Base-by-base conservation (phyloP, 2,888 invertebrate genomes). In the Drosophila picticornis region DNA sequence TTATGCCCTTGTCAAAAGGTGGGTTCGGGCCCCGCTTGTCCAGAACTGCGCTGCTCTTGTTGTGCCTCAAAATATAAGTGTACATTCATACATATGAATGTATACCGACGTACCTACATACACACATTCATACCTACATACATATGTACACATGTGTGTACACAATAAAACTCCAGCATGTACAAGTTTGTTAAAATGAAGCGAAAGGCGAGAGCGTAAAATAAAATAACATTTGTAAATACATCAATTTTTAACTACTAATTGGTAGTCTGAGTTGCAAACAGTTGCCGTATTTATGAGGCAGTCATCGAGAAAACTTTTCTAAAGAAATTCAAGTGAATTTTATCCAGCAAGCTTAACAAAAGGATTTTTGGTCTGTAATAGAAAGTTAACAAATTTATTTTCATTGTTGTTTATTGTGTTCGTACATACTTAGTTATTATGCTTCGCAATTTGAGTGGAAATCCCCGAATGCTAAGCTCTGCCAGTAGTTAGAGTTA, bases 1-100 rank as follows among this genome's bases (percentile, higher is more conserved):
- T 86, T 86, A 90, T 86, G 90, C 90, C 86, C 85, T 83, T 86
- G 85, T 90, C 85, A 86, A 90, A 90, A 90, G 88, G 85, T 83
- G 85, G 88, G 78, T 60, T 71, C 38, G 61, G 51, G 70, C 71
- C 50, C 55, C 57, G 55, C 29, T 56, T 72, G 68, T 67, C 75
- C 75, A 68, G 59, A 62, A 58, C 68, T 59, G 58, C 25, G 77
- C 38, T 68, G 62, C 67, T 71, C 69, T 75, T 77, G 72, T 71
- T 72, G 60, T 58, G 36, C 56, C 29, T 48, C 61, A 43, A 60
- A 40, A 68, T 34, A 77, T 16, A 16, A 7, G 22, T 9, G 22
- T 16, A 43, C 43, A 62, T 53, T 25, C 11, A 62, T 53, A 29
- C 11, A 65, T 32, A 32, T n/a, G 61, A 46, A 58, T 59, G 27